Evolutionary conservation across 2,888 invertebrate genomes (phyloP).

Genomic region (Microplitis manilae): DNA sequence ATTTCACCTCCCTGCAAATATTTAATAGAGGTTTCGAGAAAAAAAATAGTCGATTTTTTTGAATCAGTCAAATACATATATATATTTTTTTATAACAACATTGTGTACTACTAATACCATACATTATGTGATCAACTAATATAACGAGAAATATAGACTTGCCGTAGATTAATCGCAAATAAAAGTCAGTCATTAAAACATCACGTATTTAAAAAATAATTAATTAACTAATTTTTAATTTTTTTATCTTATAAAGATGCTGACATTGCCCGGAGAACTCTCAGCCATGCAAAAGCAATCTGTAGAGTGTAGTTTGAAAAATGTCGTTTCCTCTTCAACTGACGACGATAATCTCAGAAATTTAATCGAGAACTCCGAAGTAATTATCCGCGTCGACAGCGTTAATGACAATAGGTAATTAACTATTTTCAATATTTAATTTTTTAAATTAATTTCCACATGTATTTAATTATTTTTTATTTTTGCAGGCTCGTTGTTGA

Average conservation of each 20-base stretch:
- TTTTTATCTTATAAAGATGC: slow-evolving; percentile 67
- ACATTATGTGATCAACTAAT: slow-evolving; percentile 54
- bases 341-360: slow-evolving; percentile 56
- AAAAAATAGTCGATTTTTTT: no score
- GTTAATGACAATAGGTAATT: slow-evolving; percentile 71
- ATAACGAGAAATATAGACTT: slow-evolving; percentile 13
- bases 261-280: slow-evolving; percentile 74
- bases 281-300: slow-evolving; percentile 70
- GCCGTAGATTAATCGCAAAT: not conserved
- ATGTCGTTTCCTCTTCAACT: slow-evolving; percentile 48
- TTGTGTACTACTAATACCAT: slow-evolving; percentile 57
- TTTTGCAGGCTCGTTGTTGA: slow-evolving; percentile 78
- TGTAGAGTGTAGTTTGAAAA: slow-evolving; percentile 61
- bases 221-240: not conserved
- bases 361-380: slow-evolving; percentile 59
- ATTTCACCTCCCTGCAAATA: no score
- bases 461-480: slow-evolving; percentile 26
- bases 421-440: slow-evolving; percentile 27
- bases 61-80: no score
- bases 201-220: not conserved
- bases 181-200: no score
- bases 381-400: slow-evolving; percentile 72
- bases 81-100: slow-evolving; percentile 1
- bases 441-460: slow-evolving; percentile 24
- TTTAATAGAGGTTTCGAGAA: no score